Conservation (phyloP, 2,113 vertebrate species). For the Amphiprion ocellaris region DNA sequence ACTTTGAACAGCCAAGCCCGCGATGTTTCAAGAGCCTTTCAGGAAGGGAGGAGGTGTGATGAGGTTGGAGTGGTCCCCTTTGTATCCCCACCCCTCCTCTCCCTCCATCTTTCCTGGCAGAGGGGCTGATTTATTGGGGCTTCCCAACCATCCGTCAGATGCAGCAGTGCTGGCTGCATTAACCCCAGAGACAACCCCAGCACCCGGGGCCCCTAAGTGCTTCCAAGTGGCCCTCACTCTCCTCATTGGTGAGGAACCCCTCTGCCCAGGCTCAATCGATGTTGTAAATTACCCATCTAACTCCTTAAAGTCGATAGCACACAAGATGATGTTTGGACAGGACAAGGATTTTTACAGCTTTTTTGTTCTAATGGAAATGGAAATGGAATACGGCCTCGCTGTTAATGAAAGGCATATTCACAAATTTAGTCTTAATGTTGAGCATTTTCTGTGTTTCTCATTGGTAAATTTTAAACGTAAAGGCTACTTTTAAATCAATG, state of each 20-base stretch:
- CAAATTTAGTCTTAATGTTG: background rate
- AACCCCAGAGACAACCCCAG: conserved; percentile 82
- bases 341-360: conserved; percentile 56
- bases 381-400: conserved; percentile 4
- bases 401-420: background rate
- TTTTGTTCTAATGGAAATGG: conserved; percentile 49
- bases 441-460: background rate
- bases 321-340: conserved; percentile 64
- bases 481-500: background rate
- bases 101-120: conserved; percentile 77
- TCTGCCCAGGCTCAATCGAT: conserved; percentile 66
- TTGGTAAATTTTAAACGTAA: background rate
- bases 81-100: conserved; percentile 53
- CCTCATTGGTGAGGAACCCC: conserved; percentile 48
- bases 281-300: conserved; percentile 80
- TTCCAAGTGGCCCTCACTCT: conserved; percentile 75
- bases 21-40: conserved; percentile 70
- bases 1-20: conserved; percentile 57
- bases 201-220: conserved; percentile 78
- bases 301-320: conserved; percentile 65
- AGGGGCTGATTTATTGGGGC: conserved; percentile 82
- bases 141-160: conserved; percentile 81
- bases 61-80: conserved; percentile 74
- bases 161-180: conserved; percentile 78
- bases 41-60: conserved; percentile 50